phyloP scores from a whole-genome alignment of 2,888 invertebrate species.

The Plebejus argus region DNA sequence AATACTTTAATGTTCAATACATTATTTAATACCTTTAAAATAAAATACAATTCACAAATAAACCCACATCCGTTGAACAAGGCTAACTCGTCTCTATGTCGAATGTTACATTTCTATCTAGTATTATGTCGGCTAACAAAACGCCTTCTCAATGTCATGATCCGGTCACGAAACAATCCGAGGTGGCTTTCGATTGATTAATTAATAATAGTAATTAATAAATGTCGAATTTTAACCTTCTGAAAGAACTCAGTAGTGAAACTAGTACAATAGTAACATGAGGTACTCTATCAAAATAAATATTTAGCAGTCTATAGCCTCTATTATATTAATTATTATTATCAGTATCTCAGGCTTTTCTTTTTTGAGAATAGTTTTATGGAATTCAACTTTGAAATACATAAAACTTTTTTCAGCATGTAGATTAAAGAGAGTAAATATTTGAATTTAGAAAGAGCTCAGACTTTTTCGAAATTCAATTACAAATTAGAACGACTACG shows the following conservation, averaged over 20 bases:
- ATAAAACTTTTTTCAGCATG: too few relatives aligned
- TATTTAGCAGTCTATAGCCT: background rate
- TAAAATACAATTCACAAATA: background rate
- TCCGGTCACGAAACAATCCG: constrained; percentile 3
- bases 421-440: too few relatives aligned
- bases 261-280: background rate
- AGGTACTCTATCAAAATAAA: background rate
- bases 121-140: background rate
- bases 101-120: constrained; percentile 15
- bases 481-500: too few relatives aligned
- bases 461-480: too few relatives aligned
- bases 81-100: constrained; percentile 21
- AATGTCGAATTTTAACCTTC: constrained; percentile 23
- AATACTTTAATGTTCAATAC: too few relatives aligned
- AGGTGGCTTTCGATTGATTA: background rate
- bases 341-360: too few relatives aligned
- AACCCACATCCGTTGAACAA: constrained; percentile 7
- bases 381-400: too few relatives aligned
- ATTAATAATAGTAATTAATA: constrained; percentile 24
- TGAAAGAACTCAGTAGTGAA: background rate
- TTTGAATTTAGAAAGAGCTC: too few relatives aligned
- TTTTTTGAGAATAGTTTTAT: too few relatives aligned
- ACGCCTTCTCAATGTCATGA: constrained; percentile 12
- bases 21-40: too few relatives aligned
- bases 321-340: too few relatives aligned